Percentiles rank a stretch among this genome's conserved stretches.
Conservation (phyloP, 2,888 invertebrate genomes). For the Melieria omissa region DNA sequence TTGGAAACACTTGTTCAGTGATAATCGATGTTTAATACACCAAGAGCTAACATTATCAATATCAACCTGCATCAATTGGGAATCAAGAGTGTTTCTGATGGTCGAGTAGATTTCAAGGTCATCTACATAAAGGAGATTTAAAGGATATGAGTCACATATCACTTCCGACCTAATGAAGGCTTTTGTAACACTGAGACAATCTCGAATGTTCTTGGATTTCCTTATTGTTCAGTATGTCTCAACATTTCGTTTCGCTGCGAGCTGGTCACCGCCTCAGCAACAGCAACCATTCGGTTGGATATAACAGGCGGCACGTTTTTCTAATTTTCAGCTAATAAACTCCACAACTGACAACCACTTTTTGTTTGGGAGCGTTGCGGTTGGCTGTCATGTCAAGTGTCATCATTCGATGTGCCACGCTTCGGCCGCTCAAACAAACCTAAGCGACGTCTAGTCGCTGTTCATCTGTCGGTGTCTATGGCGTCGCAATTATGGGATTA, state of each 20-base stretch:
- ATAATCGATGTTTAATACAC: no score
- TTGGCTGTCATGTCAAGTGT: slow-evolving; percentile 5
- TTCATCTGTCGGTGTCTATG: no score
- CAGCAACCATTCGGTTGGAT: neutral
- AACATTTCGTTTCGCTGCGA: neutral
- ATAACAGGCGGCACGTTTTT: slow-evolving; percentile 9
- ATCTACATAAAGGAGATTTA: no score
- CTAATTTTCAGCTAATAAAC: slow-evolving; percentile 25
- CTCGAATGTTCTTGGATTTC: no score
- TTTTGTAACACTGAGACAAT: no score
- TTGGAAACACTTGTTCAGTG: no score
- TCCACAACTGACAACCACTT: neutral
- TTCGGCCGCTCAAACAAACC: neutral
- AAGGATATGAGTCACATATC: no score
- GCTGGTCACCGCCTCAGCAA: neutral
- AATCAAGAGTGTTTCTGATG: no score
- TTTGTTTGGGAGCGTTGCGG: neutral
- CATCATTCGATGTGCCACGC: neutral
- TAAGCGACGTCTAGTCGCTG: neutral
- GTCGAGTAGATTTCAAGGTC: no score
- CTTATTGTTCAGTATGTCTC: neutral
- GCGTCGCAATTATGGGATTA: slow-evolving; percentile 19
- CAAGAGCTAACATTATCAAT: no score
- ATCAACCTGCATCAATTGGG: no score
- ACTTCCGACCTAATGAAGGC: no score